Evolutionary conservation across 64 coral and sea anemone genomes (phyloP).

Genomic region (Actinia equina): DNA sequence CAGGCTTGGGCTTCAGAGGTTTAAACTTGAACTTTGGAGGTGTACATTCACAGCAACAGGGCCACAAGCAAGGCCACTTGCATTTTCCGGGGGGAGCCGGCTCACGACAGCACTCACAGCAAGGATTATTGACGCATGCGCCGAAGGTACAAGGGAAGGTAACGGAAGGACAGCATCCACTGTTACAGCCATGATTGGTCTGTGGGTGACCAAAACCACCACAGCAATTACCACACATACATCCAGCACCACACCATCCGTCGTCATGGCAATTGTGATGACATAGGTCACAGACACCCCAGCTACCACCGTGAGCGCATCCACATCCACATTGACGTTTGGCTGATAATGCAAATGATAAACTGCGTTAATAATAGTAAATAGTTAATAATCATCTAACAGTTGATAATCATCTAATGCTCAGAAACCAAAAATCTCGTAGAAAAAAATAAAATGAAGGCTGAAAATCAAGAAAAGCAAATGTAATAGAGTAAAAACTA

Average conservation of each 20-base stretch:
- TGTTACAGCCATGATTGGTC: slow-evolving; percentile 37
- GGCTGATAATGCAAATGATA: neutral
- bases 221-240: slow-evolving; percentile 55
- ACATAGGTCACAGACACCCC: slow-evolving; percentile 29
- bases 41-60: slow-evolving; percentile 66
- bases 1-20: slow-evolving; percentile 62
- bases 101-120: slow-evolving; percentile 60
- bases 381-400: too few relatives aligned
- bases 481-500: too few relatives aligned
- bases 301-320: slow-evolving; percentile 29
- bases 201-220: slow-evolving; percentile 49
- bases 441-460: too few relatives aligned
- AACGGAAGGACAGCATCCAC: slow-evolving; percentile 45
- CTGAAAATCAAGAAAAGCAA: too few relatives aligned
- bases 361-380: too few relatives aligned
- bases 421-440: too few relatives aligned
- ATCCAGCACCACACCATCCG: slow-evolving; percentile 53
- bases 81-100: slow-evolving; percentile 54
- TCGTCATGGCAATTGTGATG: slow-evolving; percentile 32
- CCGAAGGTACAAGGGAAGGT: slow-evolving; percentile 62
- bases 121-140: slow-evolving; percentile 58
- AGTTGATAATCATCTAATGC: too few relatives aligned
- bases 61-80: slow-evolving; percentile 78
- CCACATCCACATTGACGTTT: slow-evolving; percentile 30
- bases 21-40: slow-evolving; percentile 70